Evolutionary conservation across 2,113 vertebrate genomes (phyloP).

Genomic region (Ctenodactylus gundi): DNA sequence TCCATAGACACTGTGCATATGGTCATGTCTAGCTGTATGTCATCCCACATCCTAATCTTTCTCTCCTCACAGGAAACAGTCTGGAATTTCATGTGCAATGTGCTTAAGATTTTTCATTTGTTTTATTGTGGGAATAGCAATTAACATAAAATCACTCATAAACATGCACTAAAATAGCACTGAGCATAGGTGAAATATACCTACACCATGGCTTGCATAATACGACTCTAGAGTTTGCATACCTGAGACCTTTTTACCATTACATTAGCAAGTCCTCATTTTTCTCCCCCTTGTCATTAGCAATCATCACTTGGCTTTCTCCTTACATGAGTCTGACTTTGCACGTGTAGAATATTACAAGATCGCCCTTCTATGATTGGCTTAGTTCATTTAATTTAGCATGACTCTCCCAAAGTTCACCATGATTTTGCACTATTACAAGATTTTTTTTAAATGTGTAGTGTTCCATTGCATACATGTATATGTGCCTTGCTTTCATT

Average conservation of each 20-base stretch:
- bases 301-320: not conserved
- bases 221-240: not conserved
- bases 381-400: not conserved
- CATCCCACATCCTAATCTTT: not conserved
- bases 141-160: not conserved
- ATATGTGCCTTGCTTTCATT: not conserved
- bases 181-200: not conserved
- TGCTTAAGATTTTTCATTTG: not conserved
- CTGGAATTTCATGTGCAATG: not conserved
- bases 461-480: too few relatives aligned
- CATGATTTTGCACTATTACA: not conserved
- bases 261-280: not conserved
- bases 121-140: not conserved
- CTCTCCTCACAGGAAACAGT: not conserved
- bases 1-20: too few relatives aligned
- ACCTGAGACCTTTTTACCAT: not conserved
- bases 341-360: not conserved
- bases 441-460: not conserved
- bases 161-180: not conserved
- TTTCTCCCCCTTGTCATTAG: not conserved
- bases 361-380: not conserved
- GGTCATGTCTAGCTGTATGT: not conserved
- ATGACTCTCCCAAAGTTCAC: not conserved
- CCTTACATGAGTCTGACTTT: not conserved
- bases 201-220: not conserved